Conservation (phyloP, 2,797 vertebrate species). For the Hydrophis major region DNA sequence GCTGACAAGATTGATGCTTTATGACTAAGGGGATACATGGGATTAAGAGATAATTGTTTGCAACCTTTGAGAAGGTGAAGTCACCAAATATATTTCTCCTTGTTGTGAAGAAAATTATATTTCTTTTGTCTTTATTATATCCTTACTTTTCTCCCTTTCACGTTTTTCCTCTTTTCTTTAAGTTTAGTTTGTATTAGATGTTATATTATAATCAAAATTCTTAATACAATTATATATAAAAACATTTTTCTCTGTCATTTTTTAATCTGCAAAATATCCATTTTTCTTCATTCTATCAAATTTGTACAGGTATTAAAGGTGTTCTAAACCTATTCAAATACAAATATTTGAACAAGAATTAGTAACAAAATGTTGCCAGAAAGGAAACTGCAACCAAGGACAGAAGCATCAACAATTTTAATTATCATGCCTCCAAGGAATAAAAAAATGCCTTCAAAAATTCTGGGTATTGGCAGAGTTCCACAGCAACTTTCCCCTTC, state of each 20-base stretch:
- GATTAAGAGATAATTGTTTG: not conserved
- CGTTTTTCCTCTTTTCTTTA: not conserved
- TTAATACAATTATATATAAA: not conserved
- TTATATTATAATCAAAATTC: not conserved
- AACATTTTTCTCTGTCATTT: not conserved
- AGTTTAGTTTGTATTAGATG: not conserved
- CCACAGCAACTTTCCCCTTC: not conserved
- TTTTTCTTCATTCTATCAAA: not conserved
- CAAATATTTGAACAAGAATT: not conserved
- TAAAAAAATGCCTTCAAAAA: conserved; percentile 5
- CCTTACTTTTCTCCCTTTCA: not conserved
- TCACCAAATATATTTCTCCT: not conserved
- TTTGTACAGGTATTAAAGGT: not conserved
- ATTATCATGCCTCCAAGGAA: not conserved
- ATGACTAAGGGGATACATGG: not conserved
- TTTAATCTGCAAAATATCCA: not conserved
- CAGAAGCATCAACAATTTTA: not conserved
- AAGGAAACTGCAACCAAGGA: not conserved
- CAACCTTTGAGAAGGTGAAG: not conserved
- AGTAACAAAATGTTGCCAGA: not conserved
- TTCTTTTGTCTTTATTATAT: not conserved
- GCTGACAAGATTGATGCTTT: not conserved
- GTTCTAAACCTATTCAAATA: not conserved
- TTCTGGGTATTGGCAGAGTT: not conserved
- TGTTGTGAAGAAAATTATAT: not conserved